Evolutionary conservation across 53 echinoderm and acorn worm species (phyloP).

Genomic region (Echinometra lucunter): DNA sequence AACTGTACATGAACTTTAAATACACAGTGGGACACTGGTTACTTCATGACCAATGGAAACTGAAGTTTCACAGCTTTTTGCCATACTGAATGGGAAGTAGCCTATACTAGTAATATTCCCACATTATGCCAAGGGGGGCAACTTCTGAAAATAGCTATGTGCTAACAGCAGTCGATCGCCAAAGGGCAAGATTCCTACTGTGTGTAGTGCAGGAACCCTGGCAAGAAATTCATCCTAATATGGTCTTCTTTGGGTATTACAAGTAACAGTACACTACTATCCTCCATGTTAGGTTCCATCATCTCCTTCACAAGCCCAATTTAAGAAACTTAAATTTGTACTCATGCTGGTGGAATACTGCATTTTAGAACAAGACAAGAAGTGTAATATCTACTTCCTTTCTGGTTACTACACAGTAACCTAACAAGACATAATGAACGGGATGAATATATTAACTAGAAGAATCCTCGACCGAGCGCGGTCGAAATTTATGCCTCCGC

Average conservation of each 20-base stretch:
- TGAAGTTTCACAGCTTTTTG: constrained; percentile 14
- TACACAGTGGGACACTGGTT: constrained; percentile 34
- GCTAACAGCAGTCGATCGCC: constrained; percentile 1
- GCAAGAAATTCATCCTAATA: constrained; percentile 1
- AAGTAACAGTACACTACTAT: background rate
- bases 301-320: no score
- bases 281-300: no score
- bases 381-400: no score
- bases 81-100: background rate
- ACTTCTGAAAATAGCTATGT: background rate
- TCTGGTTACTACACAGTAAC: no score
- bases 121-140: constrained; percentile 21
- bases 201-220: background rate
- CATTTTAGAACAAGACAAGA: no score
- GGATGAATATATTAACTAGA: no score
- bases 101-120: constrained; percentile 13
- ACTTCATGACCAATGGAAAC: background rate
- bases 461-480: no score
- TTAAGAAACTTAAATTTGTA: no score
- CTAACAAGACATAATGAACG: no score
- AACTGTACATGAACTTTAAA: no score
- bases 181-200: constrained; percentile 41
- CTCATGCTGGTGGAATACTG: no score
- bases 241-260: background rate
- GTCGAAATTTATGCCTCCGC: no score